Conservation (phyloP, 2,113 vertebrate species). For the Trochalopteron elliotii region DNA sequence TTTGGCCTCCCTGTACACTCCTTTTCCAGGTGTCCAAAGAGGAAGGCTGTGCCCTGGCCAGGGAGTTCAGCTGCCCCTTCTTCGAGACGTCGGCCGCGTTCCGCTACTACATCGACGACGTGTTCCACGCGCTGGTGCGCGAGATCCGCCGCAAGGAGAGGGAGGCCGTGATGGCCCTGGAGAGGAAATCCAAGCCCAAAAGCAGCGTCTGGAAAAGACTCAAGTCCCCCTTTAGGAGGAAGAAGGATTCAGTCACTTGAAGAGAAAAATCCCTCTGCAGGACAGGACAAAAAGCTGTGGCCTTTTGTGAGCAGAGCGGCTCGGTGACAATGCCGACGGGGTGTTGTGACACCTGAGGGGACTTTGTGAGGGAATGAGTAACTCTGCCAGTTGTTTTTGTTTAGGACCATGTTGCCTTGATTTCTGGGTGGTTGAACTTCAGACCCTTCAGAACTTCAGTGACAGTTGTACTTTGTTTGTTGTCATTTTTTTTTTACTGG, state of each 20-base stretch:
- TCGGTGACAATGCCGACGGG: neutral
- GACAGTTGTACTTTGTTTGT: neutral
- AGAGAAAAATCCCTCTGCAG: neutral
- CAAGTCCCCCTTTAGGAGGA: conserved; percentile 81
- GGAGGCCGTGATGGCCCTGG: conserved; percentile 74
- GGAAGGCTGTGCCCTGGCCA: conserved; percentile 79
- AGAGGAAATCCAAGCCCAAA: conserved; percentile 75
- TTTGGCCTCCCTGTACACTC: neutral
- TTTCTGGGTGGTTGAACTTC: neutral
- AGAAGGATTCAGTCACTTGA: conserved; percentile 82
- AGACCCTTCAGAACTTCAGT: neutral
- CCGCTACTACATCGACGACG: conserved; percentile 86
- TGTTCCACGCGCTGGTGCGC: conserved; percentile 84
- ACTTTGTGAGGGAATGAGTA: neutral
- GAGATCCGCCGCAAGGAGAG: conserved; percentile 85
- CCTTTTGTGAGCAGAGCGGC: neutral
- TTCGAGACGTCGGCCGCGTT: conserved; percentile 86
- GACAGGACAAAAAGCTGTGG: neutral
- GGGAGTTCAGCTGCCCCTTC: conserved; percentile 87
- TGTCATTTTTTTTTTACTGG: neutral
- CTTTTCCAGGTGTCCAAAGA: conserved; percentile 81
- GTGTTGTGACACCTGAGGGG: neutral
- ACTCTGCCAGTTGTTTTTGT: neutral
- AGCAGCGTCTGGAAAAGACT: conserved; percentile 83
- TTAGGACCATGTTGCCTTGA: neutral